Evolutionary conservation across 2,797 vertebrate genomes (phyloP).

Genomic region (Enteromius fasciolatus): DNA sequence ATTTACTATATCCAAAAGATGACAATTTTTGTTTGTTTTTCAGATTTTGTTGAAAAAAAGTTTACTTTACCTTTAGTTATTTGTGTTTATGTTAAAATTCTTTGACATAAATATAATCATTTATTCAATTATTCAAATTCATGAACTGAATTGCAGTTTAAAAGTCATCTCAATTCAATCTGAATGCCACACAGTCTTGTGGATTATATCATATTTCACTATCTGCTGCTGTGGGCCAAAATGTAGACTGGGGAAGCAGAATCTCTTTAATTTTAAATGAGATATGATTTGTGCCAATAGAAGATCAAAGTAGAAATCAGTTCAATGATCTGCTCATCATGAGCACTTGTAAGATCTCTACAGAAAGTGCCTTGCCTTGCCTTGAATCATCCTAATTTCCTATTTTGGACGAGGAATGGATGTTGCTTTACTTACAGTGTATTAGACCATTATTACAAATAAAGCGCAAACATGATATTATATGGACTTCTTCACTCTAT

Average conservation of each 20-base stretch:
- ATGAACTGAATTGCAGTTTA: neutral
- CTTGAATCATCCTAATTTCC: neutral
- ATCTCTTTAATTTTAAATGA: neutral
- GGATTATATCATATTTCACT: neutral
- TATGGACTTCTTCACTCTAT: neutral
- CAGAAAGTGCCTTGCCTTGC: neutral
- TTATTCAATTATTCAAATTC: neutral
- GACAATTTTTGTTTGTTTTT: neutral
- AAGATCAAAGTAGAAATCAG: constrained; percentile 13
- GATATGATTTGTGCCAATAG: constrained; percentile 1
- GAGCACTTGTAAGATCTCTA: neutral
- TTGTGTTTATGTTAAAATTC: neutral
- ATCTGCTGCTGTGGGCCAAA: neutral
- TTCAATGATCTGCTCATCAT: neutral
- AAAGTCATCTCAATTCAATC: neutral
- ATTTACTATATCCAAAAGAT: neutral
- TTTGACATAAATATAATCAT: neutral
- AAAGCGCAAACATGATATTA: neutral
- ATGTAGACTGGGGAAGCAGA: neutral
- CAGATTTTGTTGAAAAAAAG: neutral
- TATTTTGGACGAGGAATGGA: neutral
- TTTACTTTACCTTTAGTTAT: neutral
- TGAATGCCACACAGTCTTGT: neutral
- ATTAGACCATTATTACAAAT: neutral
- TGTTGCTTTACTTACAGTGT: constrained; percentile 5